Conservation (phyloP, 64 coral and sea anemone species). For the Dendronephthya gigantea region DNA sequence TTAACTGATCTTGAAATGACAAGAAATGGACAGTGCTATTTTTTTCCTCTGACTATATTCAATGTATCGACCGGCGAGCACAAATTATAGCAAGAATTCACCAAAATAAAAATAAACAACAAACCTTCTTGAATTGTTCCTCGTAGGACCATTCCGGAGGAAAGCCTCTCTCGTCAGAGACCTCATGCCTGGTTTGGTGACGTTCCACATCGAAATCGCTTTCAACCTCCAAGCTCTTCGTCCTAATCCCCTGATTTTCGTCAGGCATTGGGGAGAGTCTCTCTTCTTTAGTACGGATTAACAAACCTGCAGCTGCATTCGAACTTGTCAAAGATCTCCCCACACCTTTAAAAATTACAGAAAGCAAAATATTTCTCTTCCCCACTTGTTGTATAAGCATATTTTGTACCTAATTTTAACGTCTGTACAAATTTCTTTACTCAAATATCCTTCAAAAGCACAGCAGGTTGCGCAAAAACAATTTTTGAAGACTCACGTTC, state of each 20-base stretch:
- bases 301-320: background rate
- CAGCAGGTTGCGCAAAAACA: too few relatives aligned
- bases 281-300: slow-evolving; percentile 1
- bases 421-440: too few relatives aligned
- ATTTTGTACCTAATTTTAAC: too few relatives aligned
- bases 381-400: too few relatives aligned
- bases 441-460: too few relatives aligned
- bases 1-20: too few relatives aligned
- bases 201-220: background rate
- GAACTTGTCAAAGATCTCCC: background rate
- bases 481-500: too few relatives aligned
- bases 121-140: slow-evolving; percentile 9
- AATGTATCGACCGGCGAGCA: too few relatives aligned
- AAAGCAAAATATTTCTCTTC: too few relatives aligned
- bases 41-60: too few relatives aligned
- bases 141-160: background rate
- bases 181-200: background rate
- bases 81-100: background rate
- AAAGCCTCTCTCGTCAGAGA: background rate
- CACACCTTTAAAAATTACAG: background rate
- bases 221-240: background rate
- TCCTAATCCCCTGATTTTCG: background rate
- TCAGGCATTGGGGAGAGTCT: background rate
- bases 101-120: background rate
- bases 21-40: too few relatives aligned